A percentile compares a stretch with the other conserved stretches of the same genome.
Evolutionary conservation across 2,888 invertebrate species (phyloP).

Genomic region (Nezara viridula): DNA sequence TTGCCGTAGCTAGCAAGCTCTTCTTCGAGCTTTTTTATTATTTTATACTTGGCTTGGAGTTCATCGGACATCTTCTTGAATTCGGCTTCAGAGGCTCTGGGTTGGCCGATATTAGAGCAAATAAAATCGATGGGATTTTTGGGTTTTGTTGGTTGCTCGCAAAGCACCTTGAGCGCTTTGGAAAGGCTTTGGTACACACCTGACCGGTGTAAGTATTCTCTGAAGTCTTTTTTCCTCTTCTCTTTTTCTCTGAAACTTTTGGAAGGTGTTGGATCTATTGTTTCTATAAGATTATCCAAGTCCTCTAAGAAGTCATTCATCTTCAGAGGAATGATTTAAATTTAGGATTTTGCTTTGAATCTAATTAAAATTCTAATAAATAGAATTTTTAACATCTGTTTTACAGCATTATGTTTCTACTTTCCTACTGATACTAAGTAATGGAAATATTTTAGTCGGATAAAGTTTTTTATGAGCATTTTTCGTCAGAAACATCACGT

Average conservation of each 20-base stretch:
- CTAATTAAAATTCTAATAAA: background rate
- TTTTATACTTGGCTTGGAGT: background rate
- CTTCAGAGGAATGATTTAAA: background rate
- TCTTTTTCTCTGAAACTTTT: background rate
- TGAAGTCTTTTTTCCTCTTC: background rate
- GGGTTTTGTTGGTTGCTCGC: background rate
- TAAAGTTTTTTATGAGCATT: no score
- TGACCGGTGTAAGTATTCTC: background rate
- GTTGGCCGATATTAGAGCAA: background rate
- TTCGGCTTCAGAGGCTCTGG: background rate
- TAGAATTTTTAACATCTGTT: background rate
- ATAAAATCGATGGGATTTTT: conserved; percentile 9
- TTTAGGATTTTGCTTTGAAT: background rate
- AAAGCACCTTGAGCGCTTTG: conserved; percentile 9
- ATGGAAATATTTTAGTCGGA: no score
- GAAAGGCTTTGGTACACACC: background rate
- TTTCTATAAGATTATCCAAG: background rate
- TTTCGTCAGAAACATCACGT: no score
- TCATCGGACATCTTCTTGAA: background rate
- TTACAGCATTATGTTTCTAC: background rate
- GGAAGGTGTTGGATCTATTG: background rate
- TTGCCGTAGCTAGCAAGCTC: background rate
- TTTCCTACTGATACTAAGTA: no score
- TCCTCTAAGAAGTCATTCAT: background rate
- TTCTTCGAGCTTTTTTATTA: background rate